Conservation (phyloP, 2,113 vertebrate species). For the Rhizomys pruinosus region DNA sequence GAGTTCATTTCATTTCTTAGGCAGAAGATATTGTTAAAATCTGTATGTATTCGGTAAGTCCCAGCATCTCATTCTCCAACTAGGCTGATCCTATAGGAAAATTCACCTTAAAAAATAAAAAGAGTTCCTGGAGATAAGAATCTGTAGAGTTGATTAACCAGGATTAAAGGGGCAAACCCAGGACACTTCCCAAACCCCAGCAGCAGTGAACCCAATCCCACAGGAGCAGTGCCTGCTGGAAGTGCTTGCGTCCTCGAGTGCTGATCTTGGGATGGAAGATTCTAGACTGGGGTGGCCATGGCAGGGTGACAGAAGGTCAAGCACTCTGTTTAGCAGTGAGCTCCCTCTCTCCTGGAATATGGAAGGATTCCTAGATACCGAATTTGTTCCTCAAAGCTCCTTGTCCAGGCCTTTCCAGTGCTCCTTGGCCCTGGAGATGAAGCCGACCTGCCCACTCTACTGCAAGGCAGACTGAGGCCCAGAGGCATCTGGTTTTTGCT, state of each 20-base stretch:
- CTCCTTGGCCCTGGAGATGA: background rate
- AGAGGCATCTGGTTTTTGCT: background rate
- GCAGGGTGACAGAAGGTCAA: background rate
- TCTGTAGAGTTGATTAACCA: background rate
- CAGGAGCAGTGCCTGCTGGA: background rate
- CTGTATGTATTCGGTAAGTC: slow-evolving; percentile 24
- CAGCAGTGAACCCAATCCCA: background rate
- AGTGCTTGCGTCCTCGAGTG: background rate
- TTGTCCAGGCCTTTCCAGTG: background rate
- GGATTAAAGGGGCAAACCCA: background rate
- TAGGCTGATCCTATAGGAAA: slow-evolving; percentile 74
- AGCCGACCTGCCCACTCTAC: background rate
- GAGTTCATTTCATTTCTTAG: slow-evolving; percentile 67
- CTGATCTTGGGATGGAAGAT: background rate
- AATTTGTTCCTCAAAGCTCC: background rate
- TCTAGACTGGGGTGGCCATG: too few species aligned
- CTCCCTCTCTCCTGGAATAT: background rate
- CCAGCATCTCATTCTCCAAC: slow-evolving; percentile 67
- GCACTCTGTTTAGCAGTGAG: background rate
- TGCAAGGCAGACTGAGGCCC: slow-evolving; percentile 36
- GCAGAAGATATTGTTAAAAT: slow-evolving; percentile 63
- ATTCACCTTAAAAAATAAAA: slow-evolving; percentile 48
- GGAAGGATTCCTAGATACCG: background rate
- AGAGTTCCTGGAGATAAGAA: background rate
- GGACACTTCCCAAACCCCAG: background rate